Conservation (phyloP, 2,888 invertebrate species). For the Oscheius sp. region DNA sequence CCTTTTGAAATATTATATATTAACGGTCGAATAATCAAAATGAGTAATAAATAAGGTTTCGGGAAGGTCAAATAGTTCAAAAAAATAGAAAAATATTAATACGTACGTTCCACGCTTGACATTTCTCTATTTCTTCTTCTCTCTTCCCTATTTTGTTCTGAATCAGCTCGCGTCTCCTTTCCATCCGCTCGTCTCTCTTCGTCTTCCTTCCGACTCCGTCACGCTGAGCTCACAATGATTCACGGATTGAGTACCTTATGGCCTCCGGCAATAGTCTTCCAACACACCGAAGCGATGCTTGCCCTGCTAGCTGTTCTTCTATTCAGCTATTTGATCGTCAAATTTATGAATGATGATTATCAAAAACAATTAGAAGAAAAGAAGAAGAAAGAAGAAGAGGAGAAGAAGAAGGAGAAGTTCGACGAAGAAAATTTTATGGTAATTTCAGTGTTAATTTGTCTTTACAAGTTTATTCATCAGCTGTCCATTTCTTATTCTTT, state of each 20-base stretch:
- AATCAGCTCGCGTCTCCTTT: background rate
- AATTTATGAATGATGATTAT: conserved; percentile 30
- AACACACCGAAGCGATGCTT: conserved; percentile 3
- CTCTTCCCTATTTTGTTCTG: background rate
- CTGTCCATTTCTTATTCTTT: too few relatives aligned
- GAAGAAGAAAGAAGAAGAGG: background rate
- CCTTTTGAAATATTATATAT: too few relatives aligned
- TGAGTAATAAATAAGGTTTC: too few relatives aligned
- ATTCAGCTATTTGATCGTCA: conserved; percentile 11
- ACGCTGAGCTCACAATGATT: conserved; percentile 18
- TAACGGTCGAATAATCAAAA: too few relatives aligned
- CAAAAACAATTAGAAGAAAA: background rate
- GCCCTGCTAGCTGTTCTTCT: conserved; percentile 22
- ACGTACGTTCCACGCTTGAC: too few relatives aligned
- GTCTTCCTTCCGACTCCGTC: conserved; percentile 4
- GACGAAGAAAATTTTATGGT: background rate
- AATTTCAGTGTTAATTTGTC: background rate
- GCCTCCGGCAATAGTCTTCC: background rate
- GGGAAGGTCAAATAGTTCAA: too few relatives aligned
- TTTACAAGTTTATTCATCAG: background rate
- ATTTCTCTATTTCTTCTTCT: background rate
- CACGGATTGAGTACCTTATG: conserved; percentile 22
- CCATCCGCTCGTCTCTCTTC: background rate
- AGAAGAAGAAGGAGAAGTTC: background rate
- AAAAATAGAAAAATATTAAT: too few relatives aligned